Evolutionary conservation across 2,113 vertebrate species (phyloP), one percentile per base, ranked within the genome.

Genomic region (Calyptommatus sinebrachiatus): DNA sequence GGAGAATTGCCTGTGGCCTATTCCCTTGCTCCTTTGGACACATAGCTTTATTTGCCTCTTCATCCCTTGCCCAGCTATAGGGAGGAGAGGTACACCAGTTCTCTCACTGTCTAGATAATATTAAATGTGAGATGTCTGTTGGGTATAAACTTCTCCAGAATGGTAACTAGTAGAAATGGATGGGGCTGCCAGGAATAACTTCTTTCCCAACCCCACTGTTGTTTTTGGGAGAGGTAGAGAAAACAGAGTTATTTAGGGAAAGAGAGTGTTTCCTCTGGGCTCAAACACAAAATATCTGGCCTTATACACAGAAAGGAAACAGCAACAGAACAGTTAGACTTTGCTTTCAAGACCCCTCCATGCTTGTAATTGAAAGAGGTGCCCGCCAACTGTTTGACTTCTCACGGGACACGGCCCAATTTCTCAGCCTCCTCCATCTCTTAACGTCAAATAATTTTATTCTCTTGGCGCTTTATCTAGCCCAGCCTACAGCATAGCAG

Each of bases 61-160:
- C 69, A n/a, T 45, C 63, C 71, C 21, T 22, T 50, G 26, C 63
- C 63, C 71, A 74, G 50, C 12, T 16, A 28, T 71, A 45, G 2
- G 29, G 31, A 73, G 48, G 63, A 68, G 71, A 5, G 22, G 24
- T 22, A 63, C 7, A 16, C 62, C 26, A 22, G 20, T 72, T 74
- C 62, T n/a, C 35, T 67, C 9, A 1, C 16, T 28, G 48, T 61
- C 79, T n/a, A 11, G 79, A 74, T 74, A 81, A 81, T 75, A 81
- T 75, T 74, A 74, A 74, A 81, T 74, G 63, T 4, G 20, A 41
- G 31, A 4, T 60, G 24, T 60, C 72, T 75, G 50, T 61, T 69
- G 63, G 79, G 50, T 73, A 62, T 65, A 69, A 29, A 18, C 65
- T 26, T 81, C 50, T 69, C 50, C 35, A 61, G 35, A 69, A 65